Conservation (phyloP, 2,113 vertebrate species). For the Sterrhoptilus dennistouni region DNA sequence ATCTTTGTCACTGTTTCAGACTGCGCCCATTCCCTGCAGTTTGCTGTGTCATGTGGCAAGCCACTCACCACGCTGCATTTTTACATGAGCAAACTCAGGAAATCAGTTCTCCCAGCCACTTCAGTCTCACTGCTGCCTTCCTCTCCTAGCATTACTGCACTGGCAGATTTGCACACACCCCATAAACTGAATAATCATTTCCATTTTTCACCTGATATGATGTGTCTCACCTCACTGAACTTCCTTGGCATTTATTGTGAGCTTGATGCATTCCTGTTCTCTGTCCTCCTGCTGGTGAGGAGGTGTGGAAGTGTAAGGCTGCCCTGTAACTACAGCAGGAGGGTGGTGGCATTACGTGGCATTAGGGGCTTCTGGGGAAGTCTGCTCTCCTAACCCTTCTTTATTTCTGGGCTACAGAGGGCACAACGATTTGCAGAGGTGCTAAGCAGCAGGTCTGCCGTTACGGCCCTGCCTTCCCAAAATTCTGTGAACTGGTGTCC, state of each 20-base stretch:
- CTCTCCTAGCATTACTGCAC: neutral
- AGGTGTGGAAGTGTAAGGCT: neutral
- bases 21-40: neutral
- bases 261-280: neutral
- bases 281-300: neutral
- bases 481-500: neutral
- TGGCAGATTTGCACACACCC: neutral
- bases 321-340: neutral
- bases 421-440: neutral
- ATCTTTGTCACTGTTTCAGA: neutral
- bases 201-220: neutral
- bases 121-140: neutral
- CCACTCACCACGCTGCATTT: accelerated
- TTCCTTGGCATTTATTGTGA: neutral
- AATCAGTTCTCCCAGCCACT: neutral
- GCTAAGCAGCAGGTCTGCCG: accelerated
- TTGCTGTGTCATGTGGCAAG: accelerated
- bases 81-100: neutral
- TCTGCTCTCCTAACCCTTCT: neutral
- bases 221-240: neutral
- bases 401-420: neutral
- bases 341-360: neutral
- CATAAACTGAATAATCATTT: neutral
- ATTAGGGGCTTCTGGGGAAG: neutral
- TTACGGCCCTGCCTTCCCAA: neutral